These are phyloP conservation scores for Parotocinclus haroldoi DNA, from an alignment of 2,797 vertebrate species.

Conservation along the genomic window DNA sequence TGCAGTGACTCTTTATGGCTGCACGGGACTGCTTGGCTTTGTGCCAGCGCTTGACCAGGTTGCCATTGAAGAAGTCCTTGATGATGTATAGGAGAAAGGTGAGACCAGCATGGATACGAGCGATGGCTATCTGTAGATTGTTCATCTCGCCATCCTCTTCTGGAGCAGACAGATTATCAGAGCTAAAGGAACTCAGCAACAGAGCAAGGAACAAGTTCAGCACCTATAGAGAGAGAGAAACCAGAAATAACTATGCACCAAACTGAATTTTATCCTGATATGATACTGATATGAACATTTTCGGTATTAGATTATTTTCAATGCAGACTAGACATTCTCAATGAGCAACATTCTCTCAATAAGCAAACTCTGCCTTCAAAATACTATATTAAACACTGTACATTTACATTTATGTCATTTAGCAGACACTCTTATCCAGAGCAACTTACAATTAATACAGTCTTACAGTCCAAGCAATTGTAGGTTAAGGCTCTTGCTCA, in stretches of 20 bases:
- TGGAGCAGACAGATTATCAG: slow-evolving; percentile 88
- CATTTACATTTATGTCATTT: too few relatives aligned
- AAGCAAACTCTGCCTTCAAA: too few relatives aligned
- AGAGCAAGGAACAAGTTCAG: slow-evolving; percentile 96
- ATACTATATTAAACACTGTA: too few relatives aligned
- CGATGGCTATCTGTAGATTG: slow-evolving; percentile 93
- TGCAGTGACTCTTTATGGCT: slow-evolving; percentile 61
- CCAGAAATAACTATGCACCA: slow-evolving; percentile 53
- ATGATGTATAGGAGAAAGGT: slow-evolving; percentile 67
- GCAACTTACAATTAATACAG: too few relatives aligned
- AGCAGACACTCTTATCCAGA: too few relatives aligned
- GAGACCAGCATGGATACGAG: slow-evolving; percentile 82
- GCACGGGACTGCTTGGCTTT: slow-evolving; percentile 74
- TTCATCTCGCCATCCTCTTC: slow-evolving; percentile 97
- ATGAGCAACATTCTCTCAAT: too few relatives aligned
- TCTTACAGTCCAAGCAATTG: too few relatives aligned
- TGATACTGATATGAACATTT: too few relatives aligned
- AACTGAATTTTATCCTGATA: too few relatives aligned
- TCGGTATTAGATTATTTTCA: too few relatives aligned
- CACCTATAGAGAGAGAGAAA: slow-evolving; percentile 69
- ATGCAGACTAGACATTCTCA: too few relatives aligned
- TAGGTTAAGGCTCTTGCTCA: too few relatives aligned
- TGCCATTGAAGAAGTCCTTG: slow-evolving; percentile 81
- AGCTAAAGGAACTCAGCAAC: slow-evolving; percentile 93
- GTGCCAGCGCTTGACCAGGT: slow-evolving; percentile 79